Base-by-base conservation (phyloP, 2,797 vertebrate species). In the Sylvia borin region DNA sequence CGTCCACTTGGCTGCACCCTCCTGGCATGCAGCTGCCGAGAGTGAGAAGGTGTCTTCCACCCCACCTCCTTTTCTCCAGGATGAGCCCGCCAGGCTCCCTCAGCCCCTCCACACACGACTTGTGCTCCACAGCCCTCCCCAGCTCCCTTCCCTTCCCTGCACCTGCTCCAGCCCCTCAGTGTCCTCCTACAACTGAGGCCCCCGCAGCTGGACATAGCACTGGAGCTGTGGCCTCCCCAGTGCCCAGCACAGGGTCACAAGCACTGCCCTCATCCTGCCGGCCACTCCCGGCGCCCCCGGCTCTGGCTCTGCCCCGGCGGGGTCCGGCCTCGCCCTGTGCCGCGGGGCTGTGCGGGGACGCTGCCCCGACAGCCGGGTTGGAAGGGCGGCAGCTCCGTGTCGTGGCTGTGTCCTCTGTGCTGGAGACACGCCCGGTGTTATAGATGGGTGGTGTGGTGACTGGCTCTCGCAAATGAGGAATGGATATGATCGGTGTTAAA, bases 151-250 rank as follows among this genome's bases (percentile, higher is more conserved):
- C 24, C 31, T 34, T 34, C 70, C 40, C 38, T n/a, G 25, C 32
- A 15, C 45, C 25, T 18, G 47, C 47, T 48, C 47, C 47, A 42
- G 25, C 38, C 48, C 9, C 26, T 29, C 73, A 9, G 0, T 17
- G 18, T 9, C 58, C 18, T 17, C 10, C 38, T 3, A 1, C 14
- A 40, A 8, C 0, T 20, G 36, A 40, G 22, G 45, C 10, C 3
- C 29, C 36, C 73, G 40, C 22, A 21, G 1, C 24, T 38, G 34
- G 13, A 19, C 55, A 38, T 27, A 16, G 55, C 45, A 7, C 55
- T 20, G 10, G 16, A 19, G 57, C 45, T 32, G 43, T 19, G 34
- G 21, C 57, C 57, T 32, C 34, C 4, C 9, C 55, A 12, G 13
- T 8, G 15, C n/a, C 42, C 48, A 36, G 65, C 45, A 20, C n/a